Conservation (phyloP, 1,140 invertebrate genomes). For the Pseudomyrmex concolor region DNA sequence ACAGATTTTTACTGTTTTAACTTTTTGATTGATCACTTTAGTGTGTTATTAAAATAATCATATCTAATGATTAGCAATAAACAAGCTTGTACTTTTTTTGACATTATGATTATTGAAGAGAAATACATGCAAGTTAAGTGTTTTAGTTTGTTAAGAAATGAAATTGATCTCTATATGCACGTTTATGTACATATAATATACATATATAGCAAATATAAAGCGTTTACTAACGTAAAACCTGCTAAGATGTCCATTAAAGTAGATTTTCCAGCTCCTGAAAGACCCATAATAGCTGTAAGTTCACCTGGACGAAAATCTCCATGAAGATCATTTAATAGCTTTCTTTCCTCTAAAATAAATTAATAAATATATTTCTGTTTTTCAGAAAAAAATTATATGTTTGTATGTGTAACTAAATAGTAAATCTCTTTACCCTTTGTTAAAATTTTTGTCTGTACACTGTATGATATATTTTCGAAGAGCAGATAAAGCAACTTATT, state of each 20-base stretch:
- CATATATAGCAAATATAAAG: not conserved
- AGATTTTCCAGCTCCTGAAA: conserved; percentile 95
- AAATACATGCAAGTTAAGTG: too few species aligned
- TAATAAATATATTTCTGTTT: not conserved
- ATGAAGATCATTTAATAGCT: conserved; percentile 87
- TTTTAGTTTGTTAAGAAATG: too few species aligned
- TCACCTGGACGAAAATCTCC: conserved; percentile 88
- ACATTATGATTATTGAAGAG: too few species aligned
- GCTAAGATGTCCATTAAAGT: conserved; percentile 91
- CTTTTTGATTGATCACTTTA: too few species aligned
- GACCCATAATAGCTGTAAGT: conserved; percentile 93
- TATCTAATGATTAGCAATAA: too few species aligned
- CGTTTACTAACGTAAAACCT: conserved; percentile 88
- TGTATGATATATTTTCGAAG: conserved; percentile 76
- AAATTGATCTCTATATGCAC: too few species aligned
- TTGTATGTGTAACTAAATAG: not conserved
- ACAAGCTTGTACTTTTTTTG: too few species aligned
- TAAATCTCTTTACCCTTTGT: conserved; percentile 69
- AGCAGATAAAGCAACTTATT: conserved; percentile 71
- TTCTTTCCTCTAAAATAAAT: conserved; percentile 84
- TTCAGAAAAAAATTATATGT: too few species aligned
- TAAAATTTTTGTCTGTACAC: conserved; percentile 69
- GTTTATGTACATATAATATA: too few species aligned
- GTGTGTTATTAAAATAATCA: too few species aligned
- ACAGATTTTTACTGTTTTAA: too few species aligned